Percentiles rank a stretch among this genome's conserved stretches.
These are phyloP conservation scores for Gymnocypris eckloni DNA, from an alignment of 2,797 vertebrate genomes.

Conservation along the genomic window DNA sequence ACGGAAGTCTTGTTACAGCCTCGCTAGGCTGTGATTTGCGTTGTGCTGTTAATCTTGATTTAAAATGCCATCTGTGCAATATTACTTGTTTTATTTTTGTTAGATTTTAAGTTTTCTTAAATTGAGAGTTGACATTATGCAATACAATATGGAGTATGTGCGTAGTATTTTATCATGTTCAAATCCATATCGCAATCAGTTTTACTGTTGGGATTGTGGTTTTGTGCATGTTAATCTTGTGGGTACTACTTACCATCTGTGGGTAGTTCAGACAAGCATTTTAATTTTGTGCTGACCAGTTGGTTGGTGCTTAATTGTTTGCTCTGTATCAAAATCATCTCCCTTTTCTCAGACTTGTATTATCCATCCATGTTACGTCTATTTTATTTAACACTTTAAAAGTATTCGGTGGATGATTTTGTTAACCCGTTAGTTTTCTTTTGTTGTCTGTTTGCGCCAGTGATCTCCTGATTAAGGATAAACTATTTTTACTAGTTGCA, in stretches of 20 bases:
- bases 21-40: conserved; percentile 42
- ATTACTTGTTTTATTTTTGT: conserved; percentile 32
- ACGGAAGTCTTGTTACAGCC: conserved; percentile 23
- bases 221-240: conserved; percentile 27
- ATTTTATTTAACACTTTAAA: conserved; percentile 24
- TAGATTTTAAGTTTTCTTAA: conserved; percentile 40
- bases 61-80: conserved; percentile 54
- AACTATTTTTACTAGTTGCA: not conserved
- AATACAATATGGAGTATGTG: not conserved
- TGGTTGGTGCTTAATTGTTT: not conserved
- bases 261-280: conserved; percentile 32
- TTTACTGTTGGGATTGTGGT: conserved; percentile 20
- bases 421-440: conserved; percentile 46
- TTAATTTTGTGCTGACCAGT: conserved; percentile 40
- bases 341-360: not conserved
- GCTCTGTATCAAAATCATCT: conserved; percentile 45
- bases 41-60: conserved; percentile 5
- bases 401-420: not conserved
- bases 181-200: conserved; percentile 15
- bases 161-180: conserved; percentile 33
- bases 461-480: conserved; percentile 16
- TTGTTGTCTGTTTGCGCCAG: conserved; percentile 59
- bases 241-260: not conserved
- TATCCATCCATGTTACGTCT: conserved; percentile 19
- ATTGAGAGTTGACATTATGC: conserved; percentile 28